A percentile compares a stretch with the other conserved stretches of the same genome.
Evolutionary conservation across 2,113 vertebrate genomes (phyloP).

Genomic region (Lates calcarifer): DNA sequence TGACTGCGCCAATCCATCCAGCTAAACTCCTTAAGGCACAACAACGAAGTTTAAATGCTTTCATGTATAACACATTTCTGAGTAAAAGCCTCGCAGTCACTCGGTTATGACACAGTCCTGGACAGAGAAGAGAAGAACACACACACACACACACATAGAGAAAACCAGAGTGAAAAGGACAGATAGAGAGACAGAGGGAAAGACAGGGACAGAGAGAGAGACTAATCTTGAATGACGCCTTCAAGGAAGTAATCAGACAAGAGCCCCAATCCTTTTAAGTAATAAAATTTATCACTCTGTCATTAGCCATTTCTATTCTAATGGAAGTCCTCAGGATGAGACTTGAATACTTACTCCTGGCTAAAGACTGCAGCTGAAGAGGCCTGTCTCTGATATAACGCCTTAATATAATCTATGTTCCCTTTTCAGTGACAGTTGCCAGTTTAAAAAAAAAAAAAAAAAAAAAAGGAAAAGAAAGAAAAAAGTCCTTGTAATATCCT

Average conservation of each 20-base stretch:
- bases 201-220: neutral
- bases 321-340: slow-evolving; percentile 30
- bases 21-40: neutral
- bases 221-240: slow-evolving; percentile 41
- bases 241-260: slow-evolving; percentile 56
- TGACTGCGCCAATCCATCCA: neutral
- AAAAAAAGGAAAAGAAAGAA: slow-evolving; percentile 20
- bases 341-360: slow-evolving; percentile 28
- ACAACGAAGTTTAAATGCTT: neutral
- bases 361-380: slow-evolving; percentile 13
- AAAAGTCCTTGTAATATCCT: slow-evolving; percentile 7
- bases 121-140: neutral
- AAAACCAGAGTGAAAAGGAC: neutral
- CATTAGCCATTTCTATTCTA: slow-evolving; percentile 47
- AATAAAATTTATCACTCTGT: slow-evolving; percentile 43
- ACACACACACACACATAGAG: neutral
- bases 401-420: slow-evolving; percentile 17
- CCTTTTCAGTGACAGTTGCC: slow-evolving; percentile 10
- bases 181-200: neutral
- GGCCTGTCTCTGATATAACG: neutral
- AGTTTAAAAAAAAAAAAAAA: slow-evolving; percentile 14
- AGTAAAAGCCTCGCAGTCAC: neutral
- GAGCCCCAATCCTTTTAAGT: slow-evolving; percentile 46
- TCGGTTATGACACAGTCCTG: neutral
- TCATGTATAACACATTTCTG: neutral